A percentile compares a stretch with the other conserved stretches of the same genome.
Conservation (phyloP, 2,888 invertebrate species). For the Lapara coniferarum region DNA sequence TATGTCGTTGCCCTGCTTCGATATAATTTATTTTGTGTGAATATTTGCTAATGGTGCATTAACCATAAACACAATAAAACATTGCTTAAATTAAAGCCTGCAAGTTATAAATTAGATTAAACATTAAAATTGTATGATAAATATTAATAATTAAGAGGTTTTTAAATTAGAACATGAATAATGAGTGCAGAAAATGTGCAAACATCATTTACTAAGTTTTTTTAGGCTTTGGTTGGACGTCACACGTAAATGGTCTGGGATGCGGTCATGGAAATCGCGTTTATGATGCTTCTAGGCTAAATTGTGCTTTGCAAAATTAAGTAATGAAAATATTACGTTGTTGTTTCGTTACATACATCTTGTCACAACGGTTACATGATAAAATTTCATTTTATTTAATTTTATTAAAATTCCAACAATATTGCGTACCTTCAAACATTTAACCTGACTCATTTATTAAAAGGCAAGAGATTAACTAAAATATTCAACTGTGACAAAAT, state of each 20-base stretch:
- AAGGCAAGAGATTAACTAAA: too few species aligned
- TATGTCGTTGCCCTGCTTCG: background rate
- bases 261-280: constrained; percentile 9
- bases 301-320: background rate
- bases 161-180: background rate
- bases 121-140: background rate
- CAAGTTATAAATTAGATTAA: background rate
- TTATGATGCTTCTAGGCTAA: background rate
- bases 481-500: too few species aligned
- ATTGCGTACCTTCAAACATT: too few species aligned
- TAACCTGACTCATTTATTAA: too few species aligned
- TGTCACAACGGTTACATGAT: too few species aligned
- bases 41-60: background rate
- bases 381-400: too few species aligned
- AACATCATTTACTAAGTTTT: background rate
- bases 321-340: too few species aligned
- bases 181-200: too few species aligned
- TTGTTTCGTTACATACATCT: too few species aligned
- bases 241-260: constrained; percentile 2
- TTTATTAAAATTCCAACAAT: too few species aligned
- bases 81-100: background rate
- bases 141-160: background rate
- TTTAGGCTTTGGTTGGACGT: constrained; percentile 3
- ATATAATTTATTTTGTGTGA: background rate
- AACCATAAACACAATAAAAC: background rate